Evolutionary conservation across 2,797 vertebrate species (phyloP).

Genomic region (Pseudotriccus pelzelni): DNA sequence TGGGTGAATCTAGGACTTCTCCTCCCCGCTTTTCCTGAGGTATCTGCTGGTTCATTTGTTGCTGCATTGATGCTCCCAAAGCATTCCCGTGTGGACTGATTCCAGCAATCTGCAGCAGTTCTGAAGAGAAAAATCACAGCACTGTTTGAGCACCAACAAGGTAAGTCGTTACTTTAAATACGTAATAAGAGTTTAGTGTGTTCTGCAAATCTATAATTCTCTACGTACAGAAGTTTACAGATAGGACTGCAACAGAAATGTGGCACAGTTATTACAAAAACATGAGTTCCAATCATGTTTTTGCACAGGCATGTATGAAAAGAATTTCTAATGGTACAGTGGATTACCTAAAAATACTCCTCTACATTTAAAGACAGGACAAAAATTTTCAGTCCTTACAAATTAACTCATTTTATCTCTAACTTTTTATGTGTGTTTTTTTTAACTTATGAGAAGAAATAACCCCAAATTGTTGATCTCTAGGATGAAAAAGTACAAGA

Average conservation of each 20-base stretch:
- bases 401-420: not conserved
- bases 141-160: not conserved
- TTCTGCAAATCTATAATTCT: not conserved
- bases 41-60: constrained; percentile 90
- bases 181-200: not conserved
- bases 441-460: not conserved
- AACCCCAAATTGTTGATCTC: not conserved
- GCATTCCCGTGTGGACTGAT: constrained; percentile 96
- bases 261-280: not conserved
- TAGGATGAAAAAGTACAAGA: not conserved
- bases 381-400: not conserved
- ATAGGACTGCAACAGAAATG: not conserved
- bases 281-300: not conserved
- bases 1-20: constrained; percentile 90
- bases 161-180: not conserved
- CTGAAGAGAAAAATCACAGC: constrained; percentile 66
- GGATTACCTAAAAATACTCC: not conserved
- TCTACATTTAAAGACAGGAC: not conserved
- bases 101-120: constrained; percentile 94
- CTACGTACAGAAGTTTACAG: not conserved
- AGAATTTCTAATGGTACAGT: not conserved
- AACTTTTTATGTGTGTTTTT: not conserved
- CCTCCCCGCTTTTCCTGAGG: constrained; percentile 92
- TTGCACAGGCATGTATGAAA: not conserved
- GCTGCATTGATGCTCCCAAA: constrained; percentile 94